A percentile compares a stretch with the other conserved stretches of the same genome.
phyloP scores from a whole-genome alignment of 1,140 invertebrate species.

The Branchinecta lindahli region DNA sequence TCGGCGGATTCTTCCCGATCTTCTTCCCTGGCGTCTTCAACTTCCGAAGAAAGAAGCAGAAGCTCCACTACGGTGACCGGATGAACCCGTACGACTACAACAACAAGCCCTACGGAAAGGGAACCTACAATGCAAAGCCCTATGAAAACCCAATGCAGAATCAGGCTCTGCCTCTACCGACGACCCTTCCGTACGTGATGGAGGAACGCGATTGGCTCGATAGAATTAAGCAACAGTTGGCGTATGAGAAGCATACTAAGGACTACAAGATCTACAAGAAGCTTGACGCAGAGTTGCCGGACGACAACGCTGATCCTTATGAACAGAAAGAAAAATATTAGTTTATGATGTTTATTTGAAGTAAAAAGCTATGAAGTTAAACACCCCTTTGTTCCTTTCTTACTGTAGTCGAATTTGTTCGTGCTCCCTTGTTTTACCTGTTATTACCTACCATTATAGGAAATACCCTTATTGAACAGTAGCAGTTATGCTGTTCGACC shows the following conservation, averaged over 20 bases:
- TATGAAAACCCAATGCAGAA: background rate
- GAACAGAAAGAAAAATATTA: no score
- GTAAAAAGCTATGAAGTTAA: no score
- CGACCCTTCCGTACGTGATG: background rate
- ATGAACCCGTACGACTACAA: constrained; percentile 8
- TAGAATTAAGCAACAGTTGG: background rate
- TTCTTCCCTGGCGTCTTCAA: background rate
- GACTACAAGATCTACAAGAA: constrained; percentile 20
- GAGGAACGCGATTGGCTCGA: background rate
- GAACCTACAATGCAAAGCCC: background rate
- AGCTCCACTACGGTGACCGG: constrained; percentile 18
- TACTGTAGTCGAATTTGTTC: no score
- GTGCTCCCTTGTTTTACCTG: no score
- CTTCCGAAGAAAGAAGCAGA: constrained; percentile 10
- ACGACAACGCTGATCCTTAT: no score
- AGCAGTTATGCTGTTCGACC: no score
- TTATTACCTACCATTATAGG: no score
- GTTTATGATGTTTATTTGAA: no score
- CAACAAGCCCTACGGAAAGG: background rate
- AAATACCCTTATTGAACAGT: no score
- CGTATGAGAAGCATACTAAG: background rate
- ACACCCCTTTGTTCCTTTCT: no score
- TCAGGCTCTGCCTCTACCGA: background rate
- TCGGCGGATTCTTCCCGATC: background rate
- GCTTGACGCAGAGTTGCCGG: background rate